Conservation (phyloP, 2,797 vertebrate genomes). For the Catamblyrhynchus diadema region DNA sequence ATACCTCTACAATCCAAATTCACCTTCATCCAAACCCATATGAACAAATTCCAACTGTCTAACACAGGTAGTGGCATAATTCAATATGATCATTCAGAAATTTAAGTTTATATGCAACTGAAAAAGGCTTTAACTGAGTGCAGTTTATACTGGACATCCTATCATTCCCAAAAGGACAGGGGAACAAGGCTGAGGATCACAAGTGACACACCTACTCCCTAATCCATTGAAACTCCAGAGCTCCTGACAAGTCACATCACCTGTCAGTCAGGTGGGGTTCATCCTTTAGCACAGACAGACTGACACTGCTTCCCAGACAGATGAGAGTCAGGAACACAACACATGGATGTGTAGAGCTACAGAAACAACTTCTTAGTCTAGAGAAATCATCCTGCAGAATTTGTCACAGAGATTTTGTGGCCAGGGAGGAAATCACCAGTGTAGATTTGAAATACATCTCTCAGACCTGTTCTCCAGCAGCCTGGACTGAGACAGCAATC, state of each 20-base stretch:
- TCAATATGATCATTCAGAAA: neutral
- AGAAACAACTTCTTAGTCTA: neutral
- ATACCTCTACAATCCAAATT: neutral
- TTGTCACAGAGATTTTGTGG: neutral
- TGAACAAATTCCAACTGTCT: neutral
- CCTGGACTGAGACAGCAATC: neutral
- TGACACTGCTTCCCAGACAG: neutral
- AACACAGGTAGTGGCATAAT: neutral
- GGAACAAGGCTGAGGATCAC: neutral
- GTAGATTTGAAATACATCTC: neutral
- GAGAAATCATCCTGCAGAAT: neutral
- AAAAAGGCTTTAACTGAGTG: neutral
- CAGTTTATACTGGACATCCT: neutral
- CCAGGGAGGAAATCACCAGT: neutral
- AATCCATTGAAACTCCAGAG: neutral
- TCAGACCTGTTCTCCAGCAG: neutral
- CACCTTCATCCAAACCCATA: neutral
- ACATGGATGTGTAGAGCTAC: neutral
- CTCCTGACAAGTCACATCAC: neutral
- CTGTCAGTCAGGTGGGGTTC: neutral
- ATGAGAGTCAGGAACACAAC: neutral
- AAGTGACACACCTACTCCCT: neutral
- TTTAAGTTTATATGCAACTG: neutral
- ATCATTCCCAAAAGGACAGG: neutral
- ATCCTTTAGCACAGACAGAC: neutral